Conservation (phyloP, 92 coral and sea anemone species). For the Umimayanthus kanabou region DNA sequence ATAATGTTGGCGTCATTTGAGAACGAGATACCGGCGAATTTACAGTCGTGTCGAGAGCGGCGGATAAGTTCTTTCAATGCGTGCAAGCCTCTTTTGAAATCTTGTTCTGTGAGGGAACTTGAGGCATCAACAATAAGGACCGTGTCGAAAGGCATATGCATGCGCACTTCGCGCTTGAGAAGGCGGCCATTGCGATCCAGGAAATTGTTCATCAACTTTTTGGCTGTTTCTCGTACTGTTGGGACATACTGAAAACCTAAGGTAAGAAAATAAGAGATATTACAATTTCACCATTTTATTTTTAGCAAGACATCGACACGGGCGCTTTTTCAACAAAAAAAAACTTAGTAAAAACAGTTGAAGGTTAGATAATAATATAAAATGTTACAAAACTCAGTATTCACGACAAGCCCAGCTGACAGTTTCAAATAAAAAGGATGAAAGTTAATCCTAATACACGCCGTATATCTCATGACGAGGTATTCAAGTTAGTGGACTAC, state of each 20-base stretch:
- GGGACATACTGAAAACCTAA: conserved; percentile 25
- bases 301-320: neutral
- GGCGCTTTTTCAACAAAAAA: neutral
- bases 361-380: neutral
- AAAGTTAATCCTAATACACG: too few species aligned
- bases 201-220: conserved; percentile 37
- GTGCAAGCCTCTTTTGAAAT: conserved; percentile 6
- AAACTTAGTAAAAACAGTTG: too few species aligned
- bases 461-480: too few species aligned
- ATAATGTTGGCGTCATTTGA: conserved; percentile 25
- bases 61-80: conserved; percentile 13
- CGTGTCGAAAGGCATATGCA: conserved; percentile 10
- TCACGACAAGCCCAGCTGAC: too few species aligned
- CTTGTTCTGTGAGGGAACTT: conserved; percentile 17
- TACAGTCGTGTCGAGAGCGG: conserved; percentile 28
- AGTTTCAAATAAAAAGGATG: too few species aligned
- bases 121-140: conserved; percentile 38
- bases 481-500: too few species aligned
- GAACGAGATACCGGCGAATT: conserved; percentile 30
- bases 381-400: too few species aligned
- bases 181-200: conserved; percentile 53
- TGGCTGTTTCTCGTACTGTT: conserved; percentile 12
- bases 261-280: neutral
- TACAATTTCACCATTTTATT: neutral
- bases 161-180: conserved; percentile 14